Conservation (phyloP, 2,888 invertebrate species). For the Sympetrum striolatum region DNA sequence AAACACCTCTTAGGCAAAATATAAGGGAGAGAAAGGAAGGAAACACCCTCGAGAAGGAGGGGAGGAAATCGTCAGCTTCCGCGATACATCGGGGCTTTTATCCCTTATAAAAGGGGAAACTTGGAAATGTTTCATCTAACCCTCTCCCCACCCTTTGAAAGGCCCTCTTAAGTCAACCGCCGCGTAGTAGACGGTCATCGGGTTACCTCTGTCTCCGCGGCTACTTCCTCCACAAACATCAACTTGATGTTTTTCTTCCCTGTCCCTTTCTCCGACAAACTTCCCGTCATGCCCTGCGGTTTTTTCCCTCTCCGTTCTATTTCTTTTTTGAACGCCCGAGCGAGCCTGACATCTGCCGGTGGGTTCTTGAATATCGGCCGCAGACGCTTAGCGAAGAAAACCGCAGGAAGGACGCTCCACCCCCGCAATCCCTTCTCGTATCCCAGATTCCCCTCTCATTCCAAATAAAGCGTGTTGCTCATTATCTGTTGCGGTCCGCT, state of each 20-base stretch:
- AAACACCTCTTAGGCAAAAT: too few species aligned
- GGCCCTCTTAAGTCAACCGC: constrained; percentile 30
- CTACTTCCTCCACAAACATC: constrained; percentile 42
- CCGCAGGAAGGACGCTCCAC: neutral
- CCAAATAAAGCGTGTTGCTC: too few species aligned
- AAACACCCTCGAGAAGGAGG: too few species aligned
- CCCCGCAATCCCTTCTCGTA: neutral
- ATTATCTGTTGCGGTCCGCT: too few species aligned
- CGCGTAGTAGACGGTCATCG: constrained; percentile 32
- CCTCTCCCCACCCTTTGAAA: neutral
- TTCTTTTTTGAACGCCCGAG: constrained; percentile 17
- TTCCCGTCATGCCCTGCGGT: neutral
- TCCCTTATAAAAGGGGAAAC: neutral
- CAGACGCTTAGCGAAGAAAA: constrained; percentile 38
- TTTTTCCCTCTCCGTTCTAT: neutral
- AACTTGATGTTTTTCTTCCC: constrained; percentile 20
- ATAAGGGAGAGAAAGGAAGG: too few species aligned
- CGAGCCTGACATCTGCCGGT: constrained; percentile 34
- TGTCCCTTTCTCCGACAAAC: neutral
- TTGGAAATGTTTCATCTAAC: neutral
- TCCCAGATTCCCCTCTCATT: neutral
- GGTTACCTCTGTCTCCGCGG: constrained; percentile 32
- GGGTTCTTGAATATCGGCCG: constrained; percentile 40
- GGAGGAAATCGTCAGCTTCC: neutral
- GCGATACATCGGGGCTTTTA: neutral